These are phyloP conservation scores for Limanda limanda DNA, from an alignment of 2,113 vertebrate genomes.

Conservation along the genomic window DNA sequence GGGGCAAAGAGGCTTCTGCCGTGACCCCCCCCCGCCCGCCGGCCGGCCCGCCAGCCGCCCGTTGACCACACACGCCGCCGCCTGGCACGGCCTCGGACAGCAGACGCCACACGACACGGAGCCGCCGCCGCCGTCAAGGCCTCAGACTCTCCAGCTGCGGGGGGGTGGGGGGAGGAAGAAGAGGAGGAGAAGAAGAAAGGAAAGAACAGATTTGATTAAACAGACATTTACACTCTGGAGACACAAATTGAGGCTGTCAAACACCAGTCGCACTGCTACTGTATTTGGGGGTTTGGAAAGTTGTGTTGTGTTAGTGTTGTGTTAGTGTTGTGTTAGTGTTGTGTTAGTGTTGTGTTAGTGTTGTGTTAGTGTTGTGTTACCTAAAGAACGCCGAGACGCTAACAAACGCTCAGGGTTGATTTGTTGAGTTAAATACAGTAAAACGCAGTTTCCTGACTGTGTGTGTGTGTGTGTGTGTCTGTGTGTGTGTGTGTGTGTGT, in stretches of 20 bases:
- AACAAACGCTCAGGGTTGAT: conserved; percentile 54
- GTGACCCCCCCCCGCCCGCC: conserved; percentile 9
- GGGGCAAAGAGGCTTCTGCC: conserved; percentile 38
- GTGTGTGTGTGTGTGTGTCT: conserved; percentile 26
- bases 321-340: conserved; percentile 68
- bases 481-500: conserved; percentile 24
- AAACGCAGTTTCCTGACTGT: conserved; percentile 55
- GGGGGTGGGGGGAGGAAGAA: conserved; percentile 22
- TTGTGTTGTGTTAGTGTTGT: conserved; percentile 64
- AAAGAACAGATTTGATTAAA: conserved; percentile 34
- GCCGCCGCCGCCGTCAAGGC: conserved; percentile 55
- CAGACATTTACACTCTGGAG: conserved; percentile 33
- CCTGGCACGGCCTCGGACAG: conserved; percentile 62
- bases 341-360: conserved; percentile 62
- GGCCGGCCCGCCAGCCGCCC: conserved; percentile 35
- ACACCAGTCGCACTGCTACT: conserved; percentile 60
- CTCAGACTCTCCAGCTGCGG: conserved; percentile 69
- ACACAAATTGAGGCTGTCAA: conserved; percentile 64
- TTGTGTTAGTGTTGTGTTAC: conserved; percentile 66
- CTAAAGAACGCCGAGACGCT: conserved; percentile 21
- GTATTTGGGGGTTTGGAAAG: conserved; percentile 35
- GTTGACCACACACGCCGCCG: conserved; percentile 76
- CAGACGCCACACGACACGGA: conserved; percentile 67
- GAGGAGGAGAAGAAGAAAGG: neutral
- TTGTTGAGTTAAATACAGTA: conserved; percentile 54